Base-by-base conservation (phyloP, 2,113 vertebrate genomes). In the Daboia siamensis region DNA sequence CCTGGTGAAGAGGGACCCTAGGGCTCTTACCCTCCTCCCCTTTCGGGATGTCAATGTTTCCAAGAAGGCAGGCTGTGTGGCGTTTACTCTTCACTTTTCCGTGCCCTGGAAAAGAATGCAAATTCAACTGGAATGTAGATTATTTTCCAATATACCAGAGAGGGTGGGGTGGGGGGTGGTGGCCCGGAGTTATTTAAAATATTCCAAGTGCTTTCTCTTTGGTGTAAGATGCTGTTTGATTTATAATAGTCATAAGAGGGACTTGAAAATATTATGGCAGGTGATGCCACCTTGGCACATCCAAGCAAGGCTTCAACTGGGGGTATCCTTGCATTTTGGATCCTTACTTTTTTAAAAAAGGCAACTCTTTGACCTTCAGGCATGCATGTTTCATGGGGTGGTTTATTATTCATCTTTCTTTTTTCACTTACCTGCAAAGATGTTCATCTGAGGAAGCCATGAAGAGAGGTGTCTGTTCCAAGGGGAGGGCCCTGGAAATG, bases 121-220 rank as follows among this genome's bases (percentile, higher is more conserved):
- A 88, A 44, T 80, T 80, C 74, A 80, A 9, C 33, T 80, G 74
- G 74, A 80, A 80, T 39, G 69, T 3, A 39, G 69, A 17, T 7
- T 80, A 17, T 80, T 39, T 80, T 80, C 69, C 69, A 39, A 3
- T 7, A 33, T 39, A 39, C n/a, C 69, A 7, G n/a, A 39, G 69
- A 39, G 69, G 17, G 69, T 39, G 69, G 55, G 13, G 69, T 15
- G 10, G 54, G 15, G 15, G 13, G 54, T 12, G 64, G n/a, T 39
- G 46, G 85, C 48, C 10, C n/a, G 86, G n/a, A 88, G 86, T 29
- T 88, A 88, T 92, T 92, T 55, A 44, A 92, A 92, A 74, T 55
- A 92, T 92, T 59, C 51, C 86, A 74, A 88, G 91, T 69, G 91
- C 2, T 21, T 23, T 51, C 57, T 64, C 86, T 69, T 86, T 20